phyloP scores from a whole-genome alignment of 1,140 invertebrate species.

The Danaus melanippus region DNA sequence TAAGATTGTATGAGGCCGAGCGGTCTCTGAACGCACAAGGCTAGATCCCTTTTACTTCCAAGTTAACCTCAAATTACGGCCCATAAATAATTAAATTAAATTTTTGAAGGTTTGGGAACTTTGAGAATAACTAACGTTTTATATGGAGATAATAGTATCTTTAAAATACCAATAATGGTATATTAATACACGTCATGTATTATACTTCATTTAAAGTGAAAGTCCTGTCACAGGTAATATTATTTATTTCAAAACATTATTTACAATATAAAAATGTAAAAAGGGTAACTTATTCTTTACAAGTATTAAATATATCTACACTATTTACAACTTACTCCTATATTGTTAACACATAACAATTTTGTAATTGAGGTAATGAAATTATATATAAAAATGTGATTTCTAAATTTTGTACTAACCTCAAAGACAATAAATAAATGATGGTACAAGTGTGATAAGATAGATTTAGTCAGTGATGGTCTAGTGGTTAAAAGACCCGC shows the following conservation, averaged over 20 bases:
- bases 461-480: too few species aligned
- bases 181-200: too few species aligned
- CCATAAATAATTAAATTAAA: constrained; percentile 45
- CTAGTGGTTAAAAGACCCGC: too few species aligned
- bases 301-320: constrained; percentile 30
- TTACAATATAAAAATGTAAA: constrained; percentile 28
- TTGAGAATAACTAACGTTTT: constrained; percentile 21
- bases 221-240: constrained; percentile 19
- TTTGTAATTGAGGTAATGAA: too few species aligned
- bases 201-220: constrained; percentile 8
- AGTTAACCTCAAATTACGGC: constrained; percentile 36
- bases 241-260: constrained; percentile 35
- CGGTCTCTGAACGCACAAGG: constrained; percentile 26
- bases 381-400: too few species aligned
- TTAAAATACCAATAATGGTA: constrained; percentile 10
- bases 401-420: too few species aligned
- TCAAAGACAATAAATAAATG: too few species aligned
- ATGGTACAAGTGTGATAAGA: too few species aligned
- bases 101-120: constrained; percentile 34
- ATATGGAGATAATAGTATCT: constrained; percentile 7
- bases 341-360: too few species aligned
- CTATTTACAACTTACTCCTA: constrained; percentile 41
- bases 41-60: constrained; percentile 46
- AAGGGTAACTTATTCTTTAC: constrained; percentile 20
- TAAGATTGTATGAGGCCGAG: too few species aligned